These are phyloP conservation scores for Halcyon badia DNA, from an alignment of 2,797 vertebrate species.

Conservation along the genomic window DNA sequence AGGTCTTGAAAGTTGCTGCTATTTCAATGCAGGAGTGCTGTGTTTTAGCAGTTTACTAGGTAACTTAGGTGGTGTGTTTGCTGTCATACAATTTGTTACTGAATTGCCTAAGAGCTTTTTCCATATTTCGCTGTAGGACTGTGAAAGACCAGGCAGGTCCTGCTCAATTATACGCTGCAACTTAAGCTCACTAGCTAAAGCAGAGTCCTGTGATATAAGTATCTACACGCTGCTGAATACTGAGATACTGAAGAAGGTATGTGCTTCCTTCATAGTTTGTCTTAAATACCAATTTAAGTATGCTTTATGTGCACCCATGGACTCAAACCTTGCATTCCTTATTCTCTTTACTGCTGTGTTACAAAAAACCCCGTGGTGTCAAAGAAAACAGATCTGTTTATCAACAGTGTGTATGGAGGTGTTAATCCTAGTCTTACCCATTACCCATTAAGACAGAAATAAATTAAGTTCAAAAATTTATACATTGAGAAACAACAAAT, in stretches of 20 bases:
- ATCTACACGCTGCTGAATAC: constrained; percentile 94
- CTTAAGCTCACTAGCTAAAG: constrained; percentile 90
- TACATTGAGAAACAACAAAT: not conserved
- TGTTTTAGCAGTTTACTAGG: not conserved
- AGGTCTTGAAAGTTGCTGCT: not conserved
- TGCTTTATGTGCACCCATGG: not conserved
- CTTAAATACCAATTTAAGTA: not conserved
- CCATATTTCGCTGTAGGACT: constrained; percentile 85
- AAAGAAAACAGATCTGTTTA: constrained; percentile 6
- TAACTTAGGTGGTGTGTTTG: not conserved
- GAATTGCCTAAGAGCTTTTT: not conserved
- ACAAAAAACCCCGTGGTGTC: not conserved
- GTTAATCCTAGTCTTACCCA: not conserved
- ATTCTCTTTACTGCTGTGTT: not conserved
- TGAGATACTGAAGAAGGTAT: constrained; percentile 95
- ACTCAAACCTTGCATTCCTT: not conserved
- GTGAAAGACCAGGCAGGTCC: constrained; percentile 89
- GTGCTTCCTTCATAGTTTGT: not conserved
- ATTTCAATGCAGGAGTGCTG: not conserved
- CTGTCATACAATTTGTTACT: not conserved
- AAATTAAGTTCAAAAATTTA: constrained; percentile 25
- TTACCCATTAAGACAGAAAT: not conserved
- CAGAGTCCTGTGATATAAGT: constrained; percentile 90
- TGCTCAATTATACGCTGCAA: constrained; percentile 91
- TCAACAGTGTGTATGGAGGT: not conserved